These are phyloP conservation scores for Pardalotus punctatus DNA, from an alignment of 2,113 vertebrate genomes.

Conservation along the genomic window DNA sequence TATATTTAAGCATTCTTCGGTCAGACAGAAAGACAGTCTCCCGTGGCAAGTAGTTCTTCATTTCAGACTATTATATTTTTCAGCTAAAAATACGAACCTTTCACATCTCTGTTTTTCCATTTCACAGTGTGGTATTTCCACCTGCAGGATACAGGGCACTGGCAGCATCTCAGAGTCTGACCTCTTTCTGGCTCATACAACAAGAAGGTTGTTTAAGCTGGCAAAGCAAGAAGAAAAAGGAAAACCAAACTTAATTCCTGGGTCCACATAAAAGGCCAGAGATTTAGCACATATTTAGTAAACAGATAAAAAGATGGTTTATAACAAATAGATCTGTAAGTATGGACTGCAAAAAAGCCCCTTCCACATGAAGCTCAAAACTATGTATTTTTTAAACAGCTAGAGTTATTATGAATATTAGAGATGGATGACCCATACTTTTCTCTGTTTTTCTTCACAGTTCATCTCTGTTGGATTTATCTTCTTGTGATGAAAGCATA, in stretches of 20 bases:
- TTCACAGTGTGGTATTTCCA: not conserved
- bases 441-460: not conserved
- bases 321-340: not conserved
- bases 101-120: not conserved
- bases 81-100: not conserved
- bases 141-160: not conserved
- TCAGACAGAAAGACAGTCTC: not conserved
- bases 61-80: not conserved
- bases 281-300: not conserved
- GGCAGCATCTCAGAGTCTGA: not conserved
- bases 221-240: not conserved
- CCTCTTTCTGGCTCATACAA: not conserved
- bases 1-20: not conserved
- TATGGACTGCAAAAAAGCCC: not conserved
- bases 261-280: not conserved
- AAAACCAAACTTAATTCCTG: not conserved
- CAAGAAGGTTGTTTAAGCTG: not conserved
- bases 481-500: not conserved
- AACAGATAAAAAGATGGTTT: not conserved
- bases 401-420: not conserved
- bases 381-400: not conserved
- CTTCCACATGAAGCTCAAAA: not conserved
- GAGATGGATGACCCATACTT: not conserved
- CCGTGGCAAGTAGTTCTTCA: not conserved
- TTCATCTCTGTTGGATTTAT: slow-evolving; percentile 8